Evolutionary conservation across 2,888 invertebrate genomes (phyloP).

Genomic region (Malthinus flaveolus): DNA sequence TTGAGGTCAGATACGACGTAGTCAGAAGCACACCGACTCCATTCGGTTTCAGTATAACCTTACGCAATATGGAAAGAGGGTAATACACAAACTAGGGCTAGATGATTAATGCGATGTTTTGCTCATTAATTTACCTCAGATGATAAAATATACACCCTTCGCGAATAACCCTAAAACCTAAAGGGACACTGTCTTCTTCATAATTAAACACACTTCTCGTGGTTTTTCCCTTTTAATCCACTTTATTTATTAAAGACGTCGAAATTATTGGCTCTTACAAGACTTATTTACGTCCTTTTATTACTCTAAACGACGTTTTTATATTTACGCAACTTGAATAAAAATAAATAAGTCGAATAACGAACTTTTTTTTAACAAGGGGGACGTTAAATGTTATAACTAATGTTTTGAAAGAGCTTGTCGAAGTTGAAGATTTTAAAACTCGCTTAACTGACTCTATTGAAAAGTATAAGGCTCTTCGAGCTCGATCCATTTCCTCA

Average conservation of each 20-base stretch:
- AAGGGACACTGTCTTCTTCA: conserved; percentile 15
- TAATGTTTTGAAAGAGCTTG: conserved; percentile 14
- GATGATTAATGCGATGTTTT: conserved; percentile 28
- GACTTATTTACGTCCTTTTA: neutral
- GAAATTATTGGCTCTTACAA: neutral
- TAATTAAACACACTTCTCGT: conserved; percentile 13
- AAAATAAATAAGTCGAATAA: no score
- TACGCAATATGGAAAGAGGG: conserved; percentile 20
- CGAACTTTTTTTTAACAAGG: neutral
- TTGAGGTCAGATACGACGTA: conserved; percentile 22
- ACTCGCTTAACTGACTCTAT: conserved; percentile 27
- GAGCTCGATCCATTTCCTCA: conserved; percentile 29
- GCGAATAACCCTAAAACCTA: conserved; percentile 19
- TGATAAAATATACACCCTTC: conserved; percentile 20
- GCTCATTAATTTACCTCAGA: conserved; percentile 27
- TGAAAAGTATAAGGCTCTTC: conserved; percentile 28
- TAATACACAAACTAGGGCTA: conserved; percentile 20
- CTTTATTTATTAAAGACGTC: neutral
- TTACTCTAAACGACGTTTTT: no score
- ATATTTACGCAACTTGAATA: no score
- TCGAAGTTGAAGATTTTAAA: conserved; percentile 27
- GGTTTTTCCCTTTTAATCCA: neutral
- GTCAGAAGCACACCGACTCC: conserved; percentile 20
- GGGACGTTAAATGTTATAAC: conserved; percentile 3
- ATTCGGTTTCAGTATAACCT: conserved; percentile 21